These are phyloP conservation scores for Rhingia rostrata DNA, from an alignment of 2,888 invertebrate species.

Conservation along the genomic window DNA sequence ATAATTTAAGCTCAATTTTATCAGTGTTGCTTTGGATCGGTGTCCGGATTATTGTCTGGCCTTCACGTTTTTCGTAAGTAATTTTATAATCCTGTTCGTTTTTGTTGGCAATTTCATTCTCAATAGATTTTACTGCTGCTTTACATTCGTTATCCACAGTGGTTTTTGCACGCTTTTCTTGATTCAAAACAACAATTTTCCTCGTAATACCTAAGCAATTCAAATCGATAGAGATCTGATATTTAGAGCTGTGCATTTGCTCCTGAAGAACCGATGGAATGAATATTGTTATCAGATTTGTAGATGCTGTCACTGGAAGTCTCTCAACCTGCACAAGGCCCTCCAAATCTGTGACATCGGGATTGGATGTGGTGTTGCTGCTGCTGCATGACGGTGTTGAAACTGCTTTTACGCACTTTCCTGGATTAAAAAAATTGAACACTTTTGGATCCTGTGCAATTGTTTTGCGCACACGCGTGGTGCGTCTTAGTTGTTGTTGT, in stretches of 20 bases:
- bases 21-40: neutral
- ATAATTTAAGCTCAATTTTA: constrained; percentile 26
- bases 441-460: constrained; percentile 39
- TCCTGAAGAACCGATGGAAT: constrained; percentile 63
- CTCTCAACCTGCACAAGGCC: constrained; percentile 60
- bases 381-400: neutral
- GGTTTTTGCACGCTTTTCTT: constrained; percentile 23
- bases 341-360: constrained; percentile 35
- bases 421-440: constrained; percentile 14
- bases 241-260: constrained; percentile 57
- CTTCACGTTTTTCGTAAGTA: constrained; percentile 8
- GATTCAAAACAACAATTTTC: constrained; percentile 51
- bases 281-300: constrained; percentile 60
- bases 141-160: constrained; percentile 23
- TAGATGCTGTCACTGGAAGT: constrained; percentile 55
- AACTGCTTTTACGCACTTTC: neutral
- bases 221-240: constrained; percentile 62
- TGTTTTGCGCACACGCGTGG: constrained; percentile 41
- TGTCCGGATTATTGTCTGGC: neutral
- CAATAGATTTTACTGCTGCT: neutral
- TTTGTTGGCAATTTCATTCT: neutral
- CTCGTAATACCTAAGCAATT: constrained; percentile 57
- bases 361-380: constrained; percentile 9
- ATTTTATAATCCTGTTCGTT: constrained; percentile 9
- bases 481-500: constrained; percentile 55